A percentile compares a stretch with the other conserved stretches of the same genome.
Evolutionary conservation across 2,888 invertebrate genomes (phyloP).

Genomic region (Patella caerulea): DNA sequence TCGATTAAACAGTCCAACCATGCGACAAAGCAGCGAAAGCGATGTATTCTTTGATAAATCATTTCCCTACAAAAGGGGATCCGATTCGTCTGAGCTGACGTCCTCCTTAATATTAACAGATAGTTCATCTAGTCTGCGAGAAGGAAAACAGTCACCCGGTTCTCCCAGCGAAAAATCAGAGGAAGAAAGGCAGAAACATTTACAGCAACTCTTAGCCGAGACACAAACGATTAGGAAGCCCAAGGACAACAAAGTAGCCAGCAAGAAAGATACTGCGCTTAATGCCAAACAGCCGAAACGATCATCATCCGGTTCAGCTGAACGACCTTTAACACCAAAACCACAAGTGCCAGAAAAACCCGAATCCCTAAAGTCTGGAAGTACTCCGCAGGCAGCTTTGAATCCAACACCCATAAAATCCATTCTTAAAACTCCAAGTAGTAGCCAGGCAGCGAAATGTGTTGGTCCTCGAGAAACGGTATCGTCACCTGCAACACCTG

Average conservation of each 20-base stretch:
- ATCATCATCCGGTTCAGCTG: background rate
- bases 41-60: constrained; percentile 29
- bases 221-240: constrained; percentile 45
- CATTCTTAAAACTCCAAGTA: background rate
- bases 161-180: constrained; percentile 26
- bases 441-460: background rate
- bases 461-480: background rate
- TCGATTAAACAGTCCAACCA: constrained; percentile 61
- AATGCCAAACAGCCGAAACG: background rate
- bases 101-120: background rate
- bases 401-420: background rate
- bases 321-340: constrained; percentile 5
- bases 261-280: background rate
- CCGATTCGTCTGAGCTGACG: constrained; percentile 18
- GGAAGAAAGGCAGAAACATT: constrained; percentile 45
- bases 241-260: constrained; percentile 35
- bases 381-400: background rate
- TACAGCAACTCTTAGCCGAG: constrained; percentile 47
- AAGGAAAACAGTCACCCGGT: background rate
- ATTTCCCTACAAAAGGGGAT: constrained; percentile 15
- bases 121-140: constrained; percentile 10
- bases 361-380: background rate
- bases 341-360: background rate
- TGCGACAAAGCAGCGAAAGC: constrained; percentile 21
- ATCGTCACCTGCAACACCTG: background rate